These are phyloP conservation scores for Apodemia mormo DNA, from an alignment of 2,888 invertebrate species.

Conservation along the genomic window DNA sequence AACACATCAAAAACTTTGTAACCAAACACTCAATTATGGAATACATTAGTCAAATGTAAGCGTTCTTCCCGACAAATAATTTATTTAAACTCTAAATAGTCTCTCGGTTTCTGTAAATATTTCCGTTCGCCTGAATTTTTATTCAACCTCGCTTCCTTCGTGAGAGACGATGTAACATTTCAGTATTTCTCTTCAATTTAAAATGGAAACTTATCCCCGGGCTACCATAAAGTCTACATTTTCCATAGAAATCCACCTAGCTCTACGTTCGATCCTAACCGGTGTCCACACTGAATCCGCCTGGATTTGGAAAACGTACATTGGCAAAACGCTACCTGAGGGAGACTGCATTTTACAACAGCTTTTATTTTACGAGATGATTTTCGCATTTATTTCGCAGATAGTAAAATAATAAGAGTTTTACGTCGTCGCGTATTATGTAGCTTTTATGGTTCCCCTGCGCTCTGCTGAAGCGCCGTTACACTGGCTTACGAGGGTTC, in stretches of 20 bases:
- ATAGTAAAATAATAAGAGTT: conserved; percentile 81
- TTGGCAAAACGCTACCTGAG: conserved; percentile 57
- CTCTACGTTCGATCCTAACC: conserved; percentile 70
- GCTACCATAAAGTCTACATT: conserved; percentile 79
- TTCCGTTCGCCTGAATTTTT: conserved; percentile 72
- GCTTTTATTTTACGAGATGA: conserved; percentile 78
- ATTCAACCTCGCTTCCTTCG: conserved; percentile 64
- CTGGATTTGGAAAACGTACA: conserved; percentile 69
- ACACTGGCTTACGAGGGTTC: conserved; percentile 76
- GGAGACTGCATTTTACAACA: conserved; percentile 61
- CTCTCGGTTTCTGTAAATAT: conserved; percentile 69
- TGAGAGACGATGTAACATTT: conserved; percentile 75
- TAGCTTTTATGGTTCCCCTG: conserved; percentile 73
- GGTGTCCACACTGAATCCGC: conserved; percentile 74
- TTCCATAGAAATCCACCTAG: conserved; percentile 77
- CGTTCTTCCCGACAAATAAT: conserved; percentile 31
- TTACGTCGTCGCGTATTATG: conserved; percentile 77
- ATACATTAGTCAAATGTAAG: neutral
- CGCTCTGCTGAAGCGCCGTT: conserved; percentile 73
- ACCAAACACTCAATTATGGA: neutral
- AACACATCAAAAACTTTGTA: conserved; percentile 11
- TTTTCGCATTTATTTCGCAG: conserved; percentile 75
- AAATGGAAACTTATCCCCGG: conserved; percentile 80
- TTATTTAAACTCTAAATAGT: conserved; percentile 41
- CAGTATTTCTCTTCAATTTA: conserved; percentile 78